phyloP scores from a whole-genome alignment of 1,140 invertebrate species.

The Rhyacophila brunnea region DNA sequence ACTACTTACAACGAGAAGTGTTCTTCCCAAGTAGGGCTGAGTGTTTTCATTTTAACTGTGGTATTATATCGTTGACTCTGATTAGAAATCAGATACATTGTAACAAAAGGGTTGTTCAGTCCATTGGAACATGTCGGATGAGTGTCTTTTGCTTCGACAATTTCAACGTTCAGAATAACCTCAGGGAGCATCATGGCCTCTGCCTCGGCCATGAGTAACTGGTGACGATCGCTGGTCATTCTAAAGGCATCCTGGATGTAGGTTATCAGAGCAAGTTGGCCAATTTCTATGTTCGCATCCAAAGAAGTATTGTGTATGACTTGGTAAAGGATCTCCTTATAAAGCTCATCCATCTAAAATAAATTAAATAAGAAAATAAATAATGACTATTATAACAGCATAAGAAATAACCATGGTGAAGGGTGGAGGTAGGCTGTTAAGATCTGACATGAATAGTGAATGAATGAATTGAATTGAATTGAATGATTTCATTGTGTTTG shows the following conservation, averaged over 20 bases:
- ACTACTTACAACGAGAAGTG: conserved; percentile 84
- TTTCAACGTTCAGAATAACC: conserved; percentile 79
- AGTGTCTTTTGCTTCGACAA: conserved; percentile 83
- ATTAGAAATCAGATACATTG: conserved; percentile 66
- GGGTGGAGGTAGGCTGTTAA: no score
- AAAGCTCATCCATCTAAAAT: conserved; percentile 76
- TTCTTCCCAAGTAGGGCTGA: conserved; percentile 90
- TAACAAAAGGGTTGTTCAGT: conserved; percentile 86
- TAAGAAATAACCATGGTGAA: no score
- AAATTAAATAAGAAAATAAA: no score
- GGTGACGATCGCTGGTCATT: conserved; percentile 64
- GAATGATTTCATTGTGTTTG: no score
- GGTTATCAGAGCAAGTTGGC: conserved; percentile 63
- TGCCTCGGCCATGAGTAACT: conserved; percentile 58
- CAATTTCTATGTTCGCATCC: conserved; percentile 59
- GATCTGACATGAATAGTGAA: no score
- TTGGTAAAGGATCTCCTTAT: conserved; percentile 80
- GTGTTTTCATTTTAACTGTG: conserved; percentile 77
- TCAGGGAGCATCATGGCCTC: conserved; percentile 74
- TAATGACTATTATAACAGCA: no score
- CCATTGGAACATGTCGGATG: conserved; percentile 89
- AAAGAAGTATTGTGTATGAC: conserved; percentile 77
- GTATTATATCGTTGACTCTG: conserved; percentile 71
- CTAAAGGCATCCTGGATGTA: conserved; percentile 80
- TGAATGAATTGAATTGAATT: no score